Evolutionary conservation across 2,797 vertebrate genomes (phyloP).

Genomic region (Ctenochaetus hawaiiensis): DNA sequence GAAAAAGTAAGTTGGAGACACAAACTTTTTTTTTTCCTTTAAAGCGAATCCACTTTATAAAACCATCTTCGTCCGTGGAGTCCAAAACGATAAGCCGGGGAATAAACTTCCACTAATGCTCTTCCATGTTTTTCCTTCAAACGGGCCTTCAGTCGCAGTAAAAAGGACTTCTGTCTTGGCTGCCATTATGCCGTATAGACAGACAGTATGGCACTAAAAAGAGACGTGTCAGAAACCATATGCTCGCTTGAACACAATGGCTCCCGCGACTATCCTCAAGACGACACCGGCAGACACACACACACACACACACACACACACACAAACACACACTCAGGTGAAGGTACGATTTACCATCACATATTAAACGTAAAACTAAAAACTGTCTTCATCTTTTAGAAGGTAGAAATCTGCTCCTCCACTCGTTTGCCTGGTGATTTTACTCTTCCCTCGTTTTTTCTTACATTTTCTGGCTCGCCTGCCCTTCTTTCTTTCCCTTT

Average conservation of each 20-base stretch:
- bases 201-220: slow-evolving; percentile 80
- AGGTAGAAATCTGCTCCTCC: not conserved
- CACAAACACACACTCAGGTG: slow-evolving; percentile 39
- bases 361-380: slow-evolving; percentile 2
- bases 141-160: slow-evolving; percentile 73
- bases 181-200: slow-evolving; percentile 76
- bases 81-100: slow-evolving; percentile 76
- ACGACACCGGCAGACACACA: slow-evolving; percentile 47
- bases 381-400: not conserved
- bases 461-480: slow-evolving; percentile 36
- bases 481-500: slow-evolving; percentile 30
- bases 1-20: slow-evolving; percentile 72
- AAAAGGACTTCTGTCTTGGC: slow-evolving; percentile 81
- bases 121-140: slow-evolving; percentile 81
- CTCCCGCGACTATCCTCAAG: slow-evolving; percentile 75
- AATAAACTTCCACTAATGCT: slow-evolving; percentile 81
- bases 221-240: slow-evolving; percentile 81
- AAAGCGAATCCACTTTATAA: slow-evolving; percentile 75
- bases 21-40: slow-evolving; percentile 73
- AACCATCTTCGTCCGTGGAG: slow-evolving; percentile 73
- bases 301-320: slow-evolving; percentile 27
- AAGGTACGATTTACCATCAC: slow-evolving; percentile 8
- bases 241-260: slow-evolving; percentile 76
- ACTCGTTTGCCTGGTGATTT: not conserved
- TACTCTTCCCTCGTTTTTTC: not conserved